Evolutionary conservation across 2,113 vertebrate genomes (phyloP).

Genomic region (Noctilio leporinus): DNA sequence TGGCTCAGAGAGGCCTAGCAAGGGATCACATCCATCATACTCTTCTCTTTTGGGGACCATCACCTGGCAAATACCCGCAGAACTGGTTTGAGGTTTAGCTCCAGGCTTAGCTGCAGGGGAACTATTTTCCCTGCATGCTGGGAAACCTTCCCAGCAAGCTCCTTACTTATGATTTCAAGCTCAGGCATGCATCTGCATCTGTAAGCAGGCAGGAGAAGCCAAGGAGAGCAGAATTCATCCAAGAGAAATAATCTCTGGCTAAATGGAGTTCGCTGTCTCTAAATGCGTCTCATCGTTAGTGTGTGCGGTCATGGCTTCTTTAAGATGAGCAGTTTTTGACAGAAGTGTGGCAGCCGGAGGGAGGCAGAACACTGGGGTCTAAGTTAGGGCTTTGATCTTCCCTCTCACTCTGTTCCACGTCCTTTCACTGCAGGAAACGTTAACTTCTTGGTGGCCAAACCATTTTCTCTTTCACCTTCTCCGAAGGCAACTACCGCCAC

Average conservation of each 20-base stretch:
- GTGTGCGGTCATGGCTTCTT: background rate
- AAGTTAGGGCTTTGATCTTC: background rate
- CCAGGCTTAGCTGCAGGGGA: background rate
- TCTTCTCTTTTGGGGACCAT: background rate
- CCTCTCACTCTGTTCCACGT: background rate
- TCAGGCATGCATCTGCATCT: background rate
- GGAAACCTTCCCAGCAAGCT: background rate
- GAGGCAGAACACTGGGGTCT: background rate
- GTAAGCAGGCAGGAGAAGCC: background rate
- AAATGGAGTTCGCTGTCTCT: background rate
- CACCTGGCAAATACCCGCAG: background rate
- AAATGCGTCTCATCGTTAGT: background rate
- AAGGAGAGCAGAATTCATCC: background rate
- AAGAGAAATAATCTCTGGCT: slow-evolving; percentile 1
- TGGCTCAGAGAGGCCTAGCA: background rate
- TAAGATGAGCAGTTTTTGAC: background rate
- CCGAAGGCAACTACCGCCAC: background rate
- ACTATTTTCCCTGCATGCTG: background rate
- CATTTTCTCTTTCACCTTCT: background rate
- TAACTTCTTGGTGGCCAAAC: background rate
- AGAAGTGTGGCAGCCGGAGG: background rate
- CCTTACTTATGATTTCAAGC: background rate
- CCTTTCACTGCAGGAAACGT: background rate
- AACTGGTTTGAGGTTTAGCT: background rate
- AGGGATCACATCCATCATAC: background rate